Base-by-base conservation (phyloP, 2,113 vertebrate genomes). In the Noturus placidus region DNA sequence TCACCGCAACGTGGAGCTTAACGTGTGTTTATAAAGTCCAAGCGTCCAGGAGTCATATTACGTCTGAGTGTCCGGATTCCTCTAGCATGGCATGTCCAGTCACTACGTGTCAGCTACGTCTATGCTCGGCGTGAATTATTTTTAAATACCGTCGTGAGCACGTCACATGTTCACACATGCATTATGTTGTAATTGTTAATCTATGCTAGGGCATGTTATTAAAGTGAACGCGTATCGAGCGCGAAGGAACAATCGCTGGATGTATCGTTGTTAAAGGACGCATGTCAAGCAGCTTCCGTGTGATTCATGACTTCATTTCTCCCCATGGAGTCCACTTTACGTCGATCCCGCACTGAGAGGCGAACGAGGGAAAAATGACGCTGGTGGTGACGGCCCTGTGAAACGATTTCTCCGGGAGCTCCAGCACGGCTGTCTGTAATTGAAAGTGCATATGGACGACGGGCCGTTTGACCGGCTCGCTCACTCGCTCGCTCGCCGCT, bases 391-490 rank as follows among this genome's bases (percentile, higher is more conserved):
- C 74, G 8, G 63, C 82, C 59, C 78, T 87, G 85, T 61, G 83
- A 90, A 91, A 91, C 72, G 72, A 92, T 92, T 86, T 82, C 52
- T 67, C 27, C 87, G 85, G 76, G 87, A 88, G 92, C 89, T 86
- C 90, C 88, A 92, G 90, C 86, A 87, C 90, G 82, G 89, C 84
- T 84, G 79, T 91, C 89, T 76, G 88, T 92, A 93, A 92, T 91
- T 93, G 92, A 90, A 90, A 90, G 89, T 85, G 80, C 2, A 85
- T 65, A 91, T 61, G 85, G 89, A 89, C 30, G 81, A 86, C 88
- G 89, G 91, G 87, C 89, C 90, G 88, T 90, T 87, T 89, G 90
- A 89, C 10, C 83, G 89, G 85, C 88, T 89, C 87, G 6, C 42
- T 46, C 42, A 88, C 87, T 90, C 91, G 6, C 42, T 46, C 42